Evolutionary conservation across 2,797 vertebrate species (phyloP).

Genomic region (Linurgus olivaceus): DNA sequence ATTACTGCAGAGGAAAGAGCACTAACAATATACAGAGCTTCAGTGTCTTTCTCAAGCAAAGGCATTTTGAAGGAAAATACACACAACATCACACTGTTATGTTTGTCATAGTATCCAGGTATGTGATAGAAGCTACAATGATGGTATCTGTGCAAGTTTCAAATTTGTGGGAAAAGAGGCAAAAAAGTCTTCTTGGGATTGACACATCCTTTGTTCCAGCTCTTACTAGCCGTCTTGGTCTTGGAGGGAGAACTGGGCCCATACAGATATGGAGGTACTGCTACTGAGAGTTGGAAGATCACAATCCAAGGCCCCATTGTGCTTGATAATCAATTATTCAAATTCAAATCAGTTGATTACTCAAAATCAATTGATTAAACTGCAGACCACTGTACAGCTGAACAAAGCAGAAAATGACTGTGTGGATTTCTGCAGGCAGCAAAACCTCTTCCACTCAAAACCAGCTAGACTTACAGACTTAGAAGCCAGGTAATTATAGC

Average conservation of each 20-base stretch:
- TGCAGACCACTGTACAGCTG: not conserved
- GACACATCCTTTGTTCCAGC: not conserved
- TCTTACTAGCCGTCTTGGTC: not conserved
- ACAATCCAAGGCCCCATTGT: not conserved
- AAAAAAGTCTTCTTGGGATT: not conserved
- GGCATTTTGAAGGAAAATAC: not conserved
- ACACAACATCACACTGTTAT: not conserved
- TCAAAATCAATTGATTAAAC: not conserved
- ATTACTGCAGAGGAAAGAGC: not conserved
- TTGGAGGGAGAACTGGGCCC: not conserved
- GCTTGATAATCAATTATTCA: not conserved
- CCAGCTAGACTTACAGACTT: not conserved
- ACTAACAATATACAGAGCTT: not conserved
- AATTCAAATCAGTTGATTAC: not conserved
- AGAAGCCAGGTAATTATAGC: not conserved
- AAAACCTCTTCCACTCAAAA: not conserved
- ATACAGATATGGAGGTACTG: not conserved
- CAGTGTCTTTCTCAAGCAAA: not conserved
- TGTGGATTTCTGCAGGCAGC: not conserved
- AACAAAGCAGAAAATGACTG: not conserved
- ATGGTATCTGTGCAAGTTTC: not conserved
- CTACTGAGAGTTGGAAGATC: not conserved
- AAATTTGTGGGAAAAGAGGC: not conserved
- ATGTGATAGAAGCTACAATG: not conserved
- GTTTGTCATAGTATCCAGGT: not conserved